Percentiles rank a stretch among this genome's conserved stretches.
Evolutionary conservation across 2,888 invertebrate species (phyloP).

Genomic region (Apantesis nais): DNA sequence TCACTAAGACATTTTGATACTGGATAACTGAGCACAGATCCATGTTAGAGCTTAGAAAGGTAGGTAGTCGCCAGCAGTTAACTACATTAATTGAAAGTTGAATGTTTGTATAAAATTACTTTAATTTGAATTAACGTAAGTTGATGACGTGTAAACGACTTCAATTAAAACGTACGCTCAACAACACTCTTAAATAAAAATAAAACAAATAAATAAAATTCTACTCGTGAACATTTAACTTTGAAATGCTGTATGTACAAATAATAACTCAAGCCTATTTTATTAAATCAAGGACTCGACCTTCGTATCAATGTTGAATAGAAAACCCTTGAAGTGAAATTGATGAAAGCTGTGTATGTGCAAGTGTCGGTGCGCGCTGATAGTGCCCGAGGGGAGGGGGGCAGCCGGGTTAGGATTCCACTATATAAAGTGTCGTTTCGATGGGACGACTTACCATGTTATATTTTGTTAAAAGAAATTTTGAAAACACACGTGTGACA

Average conservation of each 20-base stretch:
- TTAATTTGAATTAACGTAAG: too few relatives aligned
- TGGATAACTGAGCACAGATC: too few relatives aligned
- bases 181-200: neutral
- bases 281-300: neutral
- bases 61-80: too few relatives aligned
- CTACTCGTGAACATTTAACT: neutral
- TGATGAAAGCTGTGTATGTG: slow-evolving; percentile 8
- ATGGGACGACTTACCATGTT: slow-evolving; percentile 27
- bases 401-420: neutral
- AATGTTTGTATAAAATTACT: too few relatives aligned
- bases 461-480: slow-evolving; percentile 29
- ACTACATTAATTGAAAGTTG: too few relatives aligned
- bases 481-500: neutral
- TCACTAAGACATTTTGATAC: too few relatives aligned
- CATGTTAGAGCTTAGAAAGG: too few relatives aligned
- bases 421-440: slow-evolving; percentile 7
- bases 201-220: neutral
- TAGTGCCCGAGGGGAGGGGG: neutral
- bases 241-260: neutral
- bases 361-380: neutral
- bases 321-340: slow-evolving; percentile 18
- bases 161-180: neutral
- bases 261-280: neutral
- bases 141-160: neutral
- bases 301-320: slow-evolving; percentile 7